Conservation (phyloP, 2,797 vertebrate species). For the Dallia pectoralis region DNA sequence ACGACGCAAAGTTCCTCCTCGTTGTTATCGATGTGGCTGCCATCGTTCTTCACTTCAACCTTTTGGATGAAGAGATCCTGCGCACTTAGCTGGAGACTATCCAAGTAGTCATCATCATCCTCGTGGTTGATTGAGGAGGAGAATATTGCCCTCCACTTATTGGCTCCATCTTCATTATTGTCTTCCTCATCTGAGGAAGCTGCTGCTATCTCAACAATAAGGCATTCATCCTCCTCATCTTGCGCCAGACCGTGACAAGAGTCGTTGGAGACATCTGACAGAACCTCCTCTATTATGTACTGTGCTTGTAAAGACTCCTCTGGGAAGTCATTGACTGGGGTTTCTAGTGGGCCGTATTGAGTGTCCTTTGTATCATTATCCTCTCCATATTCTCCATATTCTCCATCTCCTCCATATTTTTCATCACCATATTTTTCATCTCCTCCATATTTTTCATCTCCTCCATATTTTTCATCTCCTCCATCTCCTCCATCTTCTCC, state of each 20-base stretch:
- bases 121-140: conserved; percentile 82
- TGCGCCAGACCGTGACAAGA: conserved; percentile 65
- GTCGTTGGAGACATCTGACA: conserved; percentile 73
- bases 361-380: conserved; percentile 42
- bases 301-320: conserved; percentile 67
- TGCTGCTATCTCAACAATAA: conserved; percentile 70
- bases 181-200: conserved; percentile 75
- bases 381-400: conserved; percentile 41
- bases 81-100: conserved; percentile 73
- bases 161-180: conserved; percentile 57
- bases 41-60: conserved; percentile 54
- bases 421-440: no score
- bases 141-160: conserved; percentile 79
- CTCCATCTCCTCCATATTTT: conserved; percentile 39
- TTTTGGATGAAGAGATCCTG: conserved; percentile 81
- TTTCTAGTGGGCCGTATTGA: conserved; percentile 46
- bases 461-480: no score
- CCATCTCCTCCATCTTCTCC: conserved; percentile 38
- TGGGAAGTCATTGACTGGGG: conserved; percentile 32
- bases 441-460: no score
- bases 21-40: conserved; percentile 39
- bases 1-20: conserved; percentile 49
- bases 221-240: conserved; percentile 69
- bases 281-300: conserved; percentile 67
- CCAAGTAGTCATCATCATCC: conserved; percentile 79